These are phyloP conservation scores for Calephelis nemesis DNA, from an alignment of 1,140 invertebrate species.

Conservation along the genomic window DNA sequence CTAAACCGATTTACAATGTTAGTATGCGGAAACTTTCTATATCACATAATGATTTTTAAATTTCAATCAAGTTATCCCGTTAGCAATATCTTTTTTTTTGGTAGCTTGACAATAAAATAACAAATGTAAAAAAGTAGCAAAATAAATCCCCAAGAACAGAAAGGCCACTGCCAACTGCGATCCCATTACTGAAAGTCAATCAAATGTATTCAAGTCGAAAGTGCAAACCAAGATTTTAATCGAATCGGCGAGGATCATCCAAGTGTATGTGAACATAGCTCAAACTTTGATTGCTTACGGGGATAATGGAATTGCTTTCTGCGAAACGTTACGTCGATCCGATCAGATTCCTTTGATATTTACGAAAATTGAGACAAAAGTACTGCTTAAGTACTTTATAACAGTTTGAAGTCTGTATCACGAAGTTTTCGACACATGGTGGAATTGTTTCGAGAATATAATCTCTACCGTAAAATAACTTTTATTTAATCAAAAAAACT, in stretches of 20 bases:
- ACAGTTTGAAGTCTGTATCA: not conserved
- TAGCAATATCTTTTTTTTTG: no score
- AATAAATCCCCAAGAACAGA: not conserved
- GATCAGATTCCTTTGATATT: slow-evolving; percentile 15
- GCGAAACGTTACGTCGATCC: slow-evolving; percentile 6
- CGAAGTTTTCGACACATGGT: not conserved
- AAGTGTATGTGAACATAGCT: slow-evolving; percentile 16
- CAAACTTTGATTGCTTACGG: slow-evolving; percentile 31
- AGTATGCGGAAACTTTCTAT: no score
- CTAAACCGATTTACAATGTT: no score
- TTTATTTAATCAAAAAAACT: no score
- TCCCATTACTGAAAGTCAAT: slow-evolving; percentile 18
- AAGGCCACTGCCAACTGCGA: not conserved
- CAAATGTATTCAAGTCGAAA: slow-evolving; percentile 25
- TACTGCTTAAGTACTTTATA: not conserved
- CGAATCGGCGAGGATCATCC: slow-evolving; percentile 27
- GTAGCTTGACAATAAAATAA: not conserved
- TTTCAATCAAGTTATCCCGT: no score
- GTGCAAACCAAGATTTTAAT: slow-evolving; percentile 29
- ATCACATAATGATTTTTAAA: no score
- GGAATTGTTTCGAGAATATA: not conserved
- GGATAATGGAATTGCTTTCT: slow-evolving; percentile 29
- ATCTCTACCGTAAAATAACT: not conserved
- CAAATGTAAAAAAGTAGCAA: not conserved
- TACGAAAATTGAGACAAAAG: slow-evolving; percentile 2